phyloP scores from a whole-genome alignment of 1,140 invertebrate genomes.

The Brachionus rotundiformis region DNA sequence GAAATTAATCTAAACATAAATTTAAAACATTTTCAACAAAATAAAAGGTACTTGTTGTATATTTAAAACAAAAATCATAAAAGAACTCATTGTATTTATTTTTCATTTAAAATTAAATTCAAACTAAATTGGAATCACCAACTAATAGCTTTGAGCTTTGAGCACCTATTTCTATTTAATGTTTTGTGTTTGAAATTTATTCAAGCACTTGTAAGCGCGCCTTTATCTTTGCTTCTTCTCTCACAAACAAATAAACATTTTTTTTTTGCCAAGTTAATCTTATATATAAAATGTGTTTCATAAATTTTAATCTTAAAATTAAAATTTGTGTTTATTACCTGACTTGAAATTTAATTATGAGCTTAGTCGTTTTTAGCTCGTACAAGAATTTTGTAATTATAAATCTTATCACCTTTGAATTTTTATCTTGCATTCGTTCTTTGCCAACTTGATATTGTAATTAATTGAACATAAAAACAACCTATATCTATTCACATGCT shows the following conservation, averaged over 20 bases:
- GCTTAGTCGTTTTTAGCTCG: neutral
- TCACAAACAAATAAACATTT: slow-evolving; percentile 19
- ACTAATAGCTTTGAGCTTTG: neutral
- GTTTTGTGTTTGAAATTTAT: slow-evolving; percentile 42
- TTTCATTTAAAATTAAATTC: slow-evolving; percentile 18
- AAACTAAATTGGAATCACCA: neutral
- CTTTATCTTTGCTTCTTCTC: slow-evolving; percentile 10
- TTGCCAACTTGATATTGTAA: slow-evolving; percentile 43
- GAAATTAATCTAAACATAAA: slow-evolving; percentile 9
- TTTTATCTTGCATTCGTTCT: slow-evolving; percentile 7
- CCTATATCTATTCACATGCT: slow-evolving; percentile 35
- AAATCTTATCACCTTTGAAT: slow-evolving; percentile 25
- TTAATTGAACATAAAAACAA: slow-evolving; percentile 33
- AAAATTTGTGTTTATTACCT: slow-evolving; percentile 23
- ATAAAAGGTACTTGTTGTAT: slow-evolving; percentile 29
- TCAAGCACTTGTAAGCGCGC: slow-evolving; percentile 32
- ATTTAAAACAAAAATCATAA: neutral
- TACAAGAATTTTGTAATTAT: slow-evolving; percentile 44
- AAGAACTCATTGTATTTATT: slow-evolving; percentile 24
- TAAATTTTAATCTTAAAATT: neutral
- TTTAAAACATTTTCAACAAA: neutral
- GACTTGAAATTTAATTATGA: slow-evolving; percentile 41
- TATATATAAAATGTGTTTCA: too few species aligned
- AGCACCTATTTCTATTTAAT: neutral
- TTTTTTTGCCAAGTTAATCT: neutral